A percentile compares a stretch with the other conserved stretches of the same genome.
These are phyloP conservation scores for Channa argus DNA, from an alignment of 2,113 vertebrate species.

Conservation along the genomic window DNA sequence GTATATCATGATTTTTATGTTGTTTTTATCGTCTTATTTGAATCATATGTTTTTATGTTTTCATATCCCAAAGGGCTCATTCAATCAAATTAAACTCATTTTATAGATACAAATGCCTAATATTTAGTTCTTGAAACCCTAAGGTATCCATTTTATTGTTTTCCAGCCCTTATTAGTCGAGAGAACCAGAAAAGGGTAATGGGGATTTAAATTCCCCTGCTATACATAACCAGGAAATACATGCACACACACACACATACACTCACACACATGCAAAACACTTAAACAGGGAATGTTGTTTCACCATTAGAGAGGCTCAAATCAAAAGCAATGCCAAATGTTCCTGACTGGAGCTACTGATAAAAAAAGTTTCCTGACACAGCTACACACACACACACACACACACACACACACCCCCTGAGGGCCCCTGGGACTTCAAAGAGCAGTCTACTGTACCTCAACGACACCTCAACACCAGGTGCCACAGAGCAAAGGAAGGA, in stretches of 20 bases:
- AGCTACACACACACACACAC: conserved; percentile 9
- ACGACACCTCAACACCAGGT: conserved; percentile 77
- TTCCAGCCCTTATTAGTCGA: not conserved
- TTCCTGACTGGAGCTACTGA: conserved; percentile 49
- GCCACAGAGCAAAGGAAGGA: conserved; percentile 44
- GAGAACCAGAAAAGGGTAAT: not conserved
- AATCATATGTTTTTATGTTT: not conserved
- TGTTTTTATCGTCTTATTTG: conserved; percentile 1
- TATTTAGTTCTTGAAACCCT: not conserved
- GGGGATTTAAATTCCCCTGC: conserved; percentile 19
- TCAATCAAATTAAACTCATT: not conserved
- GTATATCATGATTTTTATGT: not conserved
- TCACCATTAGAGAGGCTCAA: conserved; percentile 36
- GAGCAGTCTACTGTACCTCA: conserved; percentile 70
- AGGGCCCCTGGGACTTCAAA: conserved; percentile 78
- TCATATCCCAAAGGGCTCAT: not conserved
- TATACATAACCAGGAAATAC: conserved; percentile 26
- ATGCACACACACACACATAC: not conserved
- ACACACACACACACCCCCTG: conserved; percentile 29
- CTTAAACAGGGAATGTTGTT: conserved; percentile 18
- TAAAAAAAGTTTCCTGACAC: conserved; percentile 56
- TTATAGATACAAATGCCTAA: not conserved
- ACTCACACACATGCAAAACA: conserved; percentile 4
- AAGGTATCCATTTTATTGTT: not conserved
- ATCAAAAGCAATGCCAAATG: conserved; percentile 57